Percentiles rank a stretch among this genome's conserved stretches.
Conservation (phyloP, 2,888 invertebrate species). For the Drosophila anceps region DNA sequence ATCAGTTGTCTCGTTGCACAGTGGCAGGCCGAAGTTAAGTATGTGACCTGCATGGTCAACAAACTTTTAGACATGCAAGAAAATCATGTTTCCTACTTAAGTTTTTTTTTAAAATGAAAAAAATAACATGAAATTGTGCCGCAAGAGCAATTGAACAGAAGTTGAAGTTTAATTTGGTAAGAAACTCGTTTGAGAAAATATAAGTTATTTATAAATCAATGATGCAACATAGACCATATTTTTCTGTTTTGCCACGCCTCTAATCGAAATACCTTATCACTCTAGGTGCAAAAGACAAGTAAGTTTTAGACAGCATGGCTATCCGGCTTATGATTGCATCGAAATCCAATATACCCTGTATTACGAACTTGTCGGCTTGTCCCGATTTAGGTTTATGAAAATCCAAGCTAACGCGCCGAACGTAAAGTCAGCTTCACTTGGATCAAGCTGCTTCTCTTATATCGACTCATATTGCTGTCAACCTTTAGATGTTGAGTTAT, state of each 20-base stretch:
- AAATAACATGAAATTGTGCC: not conserved
- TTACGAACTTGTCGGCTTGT: too few species aligned
- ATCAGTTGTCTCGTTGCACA: constrained; percentile 40
- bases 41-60: constrained; percentile 64
- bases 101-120: not conserved
- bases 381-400: too few species aligned
- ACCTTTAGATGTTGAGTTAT: not conserved
- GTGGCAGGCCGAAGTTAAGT: constrained; percentile 32
- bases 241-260: too few species aligned
- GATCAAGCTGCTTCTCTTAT: not conserved
- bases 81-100: constrained; percentile 18
- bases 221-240: too few species aligned
- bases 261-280: too few species aligned
- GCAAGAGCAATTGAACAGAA: not conserved
- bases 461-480: not conserved
- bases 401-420: not conserved
- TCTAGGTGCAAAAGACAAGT: too few species aligned
- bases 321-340: too few species aligned
- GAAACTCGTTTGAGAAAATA: not conserved
- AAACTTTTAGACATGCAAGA: not conserved
- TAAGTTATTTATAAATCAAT: too few species aligned
- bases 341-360: too few species aligned
- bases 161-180: not conserved
- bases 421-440: not conserved
- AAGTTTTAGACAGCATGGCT: too few species aligned